Evolutionary conservation across 2,888 invertebrate genomes (phyloP), one percentile per base, ranked within the genome.

Genomic region (Drosophila ustulata): DNA sequence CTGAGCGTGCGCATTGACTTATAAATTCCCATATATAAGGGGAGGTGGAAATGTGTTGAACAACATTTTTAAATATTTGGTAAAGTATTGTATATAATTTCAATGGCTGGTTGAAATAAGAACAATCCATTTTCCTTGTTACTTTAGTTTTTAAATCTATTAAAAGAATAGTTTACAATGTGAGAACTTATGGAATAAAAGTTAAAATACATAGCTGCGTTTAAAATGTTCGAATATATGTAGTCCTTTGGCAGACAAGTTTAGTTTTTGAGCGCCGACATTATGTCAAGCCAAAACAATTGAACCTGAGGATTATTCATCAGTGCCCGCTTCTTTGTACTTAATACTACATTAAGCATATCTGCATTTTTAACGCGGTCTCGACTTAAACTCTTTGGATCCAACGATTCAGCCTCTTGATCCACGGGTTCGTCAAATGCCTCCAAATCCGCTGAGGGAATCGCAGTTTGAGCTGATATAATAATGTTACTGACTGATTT

Each of bases 311-410:
- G 84, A 75, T 92, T 79, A 34, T 89, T 89, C 77, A 92, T 86
- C 18, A 92, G 32, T 0, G 88, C 86, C 3, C 86, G 78, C 47
- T 92, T 92, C 49, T 92, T 92, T 6, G 82, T 80, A 55, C 88
- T 91, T 26, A 92, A 66, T 0, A 92, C 90, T 62, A 90, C 77
- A 28, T 85, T 89, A 7, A 92, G 78, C 18, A 92, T 82, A 80
- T 92, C 92, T 0, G 91, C 82, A 55, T 88, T 90, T 71, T 91
- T 91, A 18, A 82, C 89, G 23, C 91, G 90, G 45, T 92, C 92
- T 3, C 88, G 79, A 3, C 46, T 66, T 2, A 57, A 51, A 8
- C 56, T 52, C n/a, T 71, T 79, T 0, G 26, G 28, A 3, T 87
- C 87, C n/a, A 58, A 13, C 0, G 72, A 59, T 47, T 89, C 83